Evolutionary conservation across 1,140 invertebrate genomes (phyloP).

Genomic region (Drosophila rufa): DNA sequence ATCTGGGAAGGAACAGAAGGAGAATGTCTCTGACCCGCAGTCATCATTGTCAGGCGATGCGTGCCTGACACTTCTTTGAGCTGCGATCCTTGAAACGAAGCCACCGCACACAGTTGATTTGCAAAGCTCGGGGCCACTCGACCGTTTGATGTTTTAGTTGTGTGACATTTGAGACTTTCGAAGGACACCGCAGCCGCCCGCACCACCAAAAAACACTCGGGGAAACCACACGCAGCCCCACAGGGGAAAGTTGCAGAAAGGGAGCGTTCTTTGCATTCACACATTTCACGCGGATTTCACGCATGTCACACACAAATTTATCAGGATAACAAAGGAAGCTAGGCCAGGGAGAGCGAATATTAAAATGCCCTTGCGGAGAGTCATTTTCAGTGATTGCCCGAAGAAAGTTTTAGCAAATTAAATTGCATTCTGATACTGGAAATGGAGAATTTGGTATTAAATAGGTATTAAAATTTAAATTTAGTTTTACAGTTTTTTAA

Average conservation of each 20-base stretch:
- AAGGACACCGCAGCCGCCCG: constrained; percentile 50
- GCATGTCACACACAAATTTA: constrained; percentile 65
- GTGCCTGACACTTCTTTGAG: constrained; percentile 72
- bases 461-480: not conserved
- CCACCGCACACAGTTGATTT: constrained; percentile 68
- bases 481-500: too few relatives aligned
- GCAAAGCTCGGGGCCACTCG: constrained; percentile 65
- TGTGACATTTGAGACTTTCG: constrained; percentile 76
- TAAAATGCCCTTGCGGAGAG: constrained; percentile 1
- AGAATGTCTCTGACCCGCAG: constrained; percentile 18
- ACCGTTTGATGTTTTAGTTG: constrained; percentile 69
- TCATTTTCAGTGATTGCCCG: not conserved
- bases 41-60: constrained; percentile 57
- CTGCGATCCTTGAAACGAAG: constrained; percentile 54
- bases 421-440: not conserved
- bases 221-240: constrained; percentile 6
- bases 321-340: constrained; percentile 49
- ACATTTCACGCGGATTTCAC: constrained; percentile 56
- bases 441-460: not conserved
- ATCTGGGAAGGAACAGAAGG: constrained; percentile 1
- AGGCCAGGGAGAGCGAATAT: not conserved
- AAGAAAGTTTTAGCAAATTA: not conserved
- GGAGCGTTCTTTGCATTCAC: constrained; percentile 36
- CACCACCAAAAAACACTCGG: constrained; percentile 5
- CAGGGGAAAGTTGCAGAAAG: constrained; percentile 1